Evolutionary conservation across 2,113 vertebrate species (phyloP).

Genomic region (Phyllostomus discolor): DNA sequence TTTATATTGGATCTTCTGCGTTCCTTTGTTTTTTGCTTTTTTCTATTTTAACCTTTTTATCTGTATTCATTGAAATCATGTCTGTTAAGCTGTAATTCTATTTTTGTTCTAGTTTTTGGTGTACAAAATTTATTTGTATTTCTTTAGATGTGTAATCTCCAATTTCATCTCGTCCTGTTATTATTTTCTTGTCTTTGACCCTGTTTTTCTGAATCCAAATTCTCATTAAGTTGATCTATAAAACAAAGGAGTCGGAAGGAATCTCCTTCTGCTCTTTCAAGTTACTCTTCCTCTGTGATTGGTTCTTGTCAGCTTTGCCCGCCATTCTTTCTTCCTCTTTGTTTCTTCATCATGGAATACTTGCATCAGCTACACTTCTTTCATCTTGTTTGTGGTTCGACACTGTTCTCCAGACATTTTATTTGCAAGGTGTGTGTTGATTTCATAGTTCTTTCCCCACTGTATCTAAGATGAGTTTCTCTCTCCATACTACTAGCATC

Average conservation of each 20-base stretch:
- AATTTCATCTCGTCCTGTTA: not conserved
- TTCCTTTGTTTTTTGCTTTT: not conserved
- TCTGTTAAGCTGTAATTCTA: not conserved
- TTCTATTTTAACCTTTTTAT: not conserved
- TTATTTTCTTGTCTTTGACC: not conserved
- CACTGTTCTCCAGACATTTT: not conserved
- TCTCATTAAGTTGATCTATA: not conserved
- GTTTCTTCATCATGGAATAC: not conserved
- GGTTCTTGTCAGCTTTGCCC: not conserved
- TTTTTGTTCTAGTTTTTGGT: constrained; percentile 5
- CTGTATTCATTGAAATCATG: not conserved
- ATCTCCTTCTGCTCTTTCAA: not conserved
- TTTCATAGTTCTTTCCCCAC: not conserved
- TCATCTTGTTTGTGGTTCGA: not conserved
- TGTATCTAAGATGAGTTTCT: not conserved
- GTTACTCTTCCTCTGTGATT: not conserved
- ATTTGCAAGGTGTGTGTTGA: not conserved
- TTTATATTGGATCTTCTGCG: not conserved
- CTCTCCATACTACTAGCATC: not conserved
- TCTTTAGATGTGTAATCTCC: not conserved
- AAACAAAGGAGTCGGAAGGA: not conserved
- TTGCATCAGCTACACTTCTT: not conserved
- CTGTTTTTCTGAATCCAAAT: not conserved
- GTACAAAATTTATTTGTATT: not conserved
- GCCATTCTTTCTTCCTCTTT: not conserved